phyloP scores from a whole-genome alignment of 2,888 invertebrate genomes.

The Acanthosoma haemorrhoidale region DNA sequence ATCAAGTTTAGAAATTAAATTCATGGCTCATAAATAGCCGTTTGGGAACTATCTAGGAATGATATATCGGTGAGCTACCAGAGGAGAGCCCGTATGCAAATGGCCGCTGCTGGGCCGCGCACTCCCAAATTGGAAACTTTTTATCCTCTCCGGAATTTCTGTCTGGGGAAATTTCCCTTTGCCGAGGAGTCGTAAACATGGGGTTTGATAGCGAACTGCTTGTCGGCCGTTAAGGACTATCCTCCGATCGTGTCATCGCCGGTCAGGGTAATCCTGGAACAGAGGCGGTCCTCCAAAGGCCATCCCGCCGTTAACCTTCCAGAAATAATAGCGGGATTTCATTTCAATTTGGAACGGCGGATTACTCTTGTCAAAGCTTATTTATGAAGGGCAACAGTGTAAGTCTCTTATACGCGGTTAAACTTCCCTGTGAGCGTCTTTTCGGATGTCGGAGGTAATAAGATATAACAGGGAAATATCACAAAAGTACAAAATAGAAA shows the following conservation, averaged over 20 bases:
- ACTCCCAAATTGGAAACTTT: slow-evolving; percentile 11
- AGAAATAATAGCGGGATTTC: too few relatives aligned
- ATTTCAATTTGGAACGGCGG: too few relatives aligned
- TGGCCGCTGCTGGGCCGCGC: background rate
- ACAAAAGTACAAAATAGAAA: too few relatives aligned
- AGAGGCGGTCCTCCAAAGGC: background rate
- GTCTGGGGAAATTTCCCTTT: background rate
- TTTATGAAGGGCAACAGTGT: too few relatives aligned
- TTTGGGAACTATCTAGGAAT: slow-evolving; percentile 12
- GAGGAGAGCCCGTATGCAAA: background rate
- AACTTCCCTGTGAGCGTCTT: too few relatives aligned
- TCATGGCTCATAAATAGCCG: slow-evolving; percentile 8
- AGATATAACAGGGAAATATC: too few relatives aligned
- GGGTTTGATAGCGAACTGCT: background rate
- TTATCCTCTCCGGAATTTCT: slow-evolving; percentile 11
- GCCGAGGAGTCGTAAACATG: background rate
- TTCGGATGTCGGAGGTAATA: too few relatives aligned
- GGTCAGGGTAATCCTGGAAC: background rate
- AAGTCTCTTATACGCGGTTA: too few relatives aligned
- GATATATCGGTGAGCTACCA: background rate
- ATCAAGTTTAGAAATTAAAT: slow-evolving; percentile 5
- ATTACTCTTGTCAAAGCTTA: too few relatives aligned
- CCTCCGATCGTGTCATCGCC: background rate
- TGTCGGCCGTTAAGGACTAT: background rate
- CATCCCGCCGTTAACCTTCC: too few relatives aligned